Conservation (phyloP, 1,140 invertebrate species). For the Pseudobourletiella spinata region DNA sequence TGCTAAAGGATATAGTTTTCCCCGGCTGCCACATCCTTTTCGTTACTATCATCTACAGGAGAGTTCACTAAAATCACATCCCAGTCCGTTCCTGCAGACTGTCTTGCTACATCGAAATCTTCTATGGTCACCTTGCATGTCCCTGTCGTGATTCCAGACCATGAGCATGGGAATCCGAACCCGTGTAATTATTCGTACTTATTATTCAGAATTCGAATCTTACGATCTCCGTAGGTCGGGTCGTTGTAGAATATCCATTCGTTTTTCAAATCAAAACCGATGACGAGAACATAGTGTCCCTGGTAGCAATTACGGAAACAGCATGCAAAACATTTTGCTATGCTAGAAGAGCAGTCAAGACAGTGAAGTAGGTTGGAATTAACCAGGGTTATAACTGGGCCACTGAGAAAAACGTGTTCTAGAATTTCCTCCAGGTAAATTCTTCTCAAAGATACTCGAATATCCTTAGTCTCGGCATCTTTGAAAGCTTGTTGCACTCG, state of each 20-base stretch:
- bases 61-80: neutral
- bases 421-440: neutral
- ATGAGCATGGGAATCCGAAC: no score
- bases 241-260: neutral
- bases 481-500: neutral
- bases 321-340: neutral
- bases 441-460: neutral
- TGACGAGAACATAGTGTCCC: neutral
- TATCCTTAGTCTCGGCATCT: neutral
- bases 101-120: neutral
- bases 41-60: no score
- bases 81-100: neutral
- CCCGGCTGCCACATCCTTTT: no score
- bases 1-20: no score
- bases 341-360: neutral
- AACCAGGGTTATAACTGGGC: neutral
- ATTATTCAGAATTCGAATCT: no score
- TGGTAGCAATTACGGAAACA: neutral
- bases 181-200: no score
- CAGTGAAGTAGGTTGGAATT: neutral
- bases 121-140: neutral
- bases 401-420: neutral
- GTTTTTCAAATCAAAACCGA: constrained; percentile 1
- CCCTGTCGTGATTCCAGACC: neutral
- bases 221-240: neutral